Evolutionary conservation across 2,113 vertebrate genomes (phyloP), one percentile per base, ranked within the genome.

Genomic region (Macaca nemestrina): DNA sequence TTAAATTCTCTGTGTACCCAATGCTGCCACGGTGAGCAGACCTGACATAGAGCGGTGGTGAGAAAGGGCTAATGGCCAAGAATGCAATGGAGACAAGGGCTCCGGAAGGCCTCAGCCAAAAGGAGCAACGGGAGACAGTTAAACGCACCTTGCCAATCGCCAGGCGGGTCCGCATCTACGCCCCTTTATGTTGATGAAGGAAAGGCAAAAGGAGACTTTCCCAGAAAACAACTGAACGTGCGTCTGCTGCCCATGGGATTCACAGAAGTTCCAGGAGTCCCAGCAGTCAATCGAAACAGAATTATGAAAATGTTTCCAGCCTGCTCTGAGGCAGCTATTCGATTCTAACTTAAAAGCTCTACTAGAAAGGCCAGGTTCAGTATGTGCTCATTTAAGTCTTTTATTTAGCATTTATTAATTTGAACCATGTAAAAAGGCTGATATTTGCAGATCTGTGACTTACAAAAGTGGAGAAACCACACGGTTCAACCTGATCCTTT

Each of bases 1-100:
- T 45, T 55, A 22, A 45, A 32, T 72, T 73, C 48, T 55, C 30
- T 57, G 23, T 25, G n/a, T 1, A 59, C 14, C 59, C 45, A 5
- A 23, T 5, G 14, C 23, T 89, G 48, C 80, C 52, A 72, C 67
- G n/a, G 57, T 12, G 78, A 87, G 30, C n/a, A 80, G 48, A 40
- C 17, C 43, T 1, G 32, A 61, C 12, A 64, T 0, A 6, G 30
- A 64, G 3, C 13, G 8, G 35, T 11, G 9, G 20, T 17, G 17
- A 80, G 75, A 76, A 55, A 12, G 12, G 88, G 32, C 40, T 20
- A 35, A 70, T 35, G 8, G 86, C 25, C 35, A 75, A 50, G 43
- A 68, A n/a, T 13, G 38, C 0, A 22, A 12, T 0, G 3, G 1
- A 17, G 14, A 16, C 38, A 48, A n/a, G 32, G 45, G 32, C 22